Evolutionary conservation across 2,888 invertebrate species (phyloP), one percentile per base, ranked within the genome.

Genomic region (Eumacrocentrus americanus): DNA sequence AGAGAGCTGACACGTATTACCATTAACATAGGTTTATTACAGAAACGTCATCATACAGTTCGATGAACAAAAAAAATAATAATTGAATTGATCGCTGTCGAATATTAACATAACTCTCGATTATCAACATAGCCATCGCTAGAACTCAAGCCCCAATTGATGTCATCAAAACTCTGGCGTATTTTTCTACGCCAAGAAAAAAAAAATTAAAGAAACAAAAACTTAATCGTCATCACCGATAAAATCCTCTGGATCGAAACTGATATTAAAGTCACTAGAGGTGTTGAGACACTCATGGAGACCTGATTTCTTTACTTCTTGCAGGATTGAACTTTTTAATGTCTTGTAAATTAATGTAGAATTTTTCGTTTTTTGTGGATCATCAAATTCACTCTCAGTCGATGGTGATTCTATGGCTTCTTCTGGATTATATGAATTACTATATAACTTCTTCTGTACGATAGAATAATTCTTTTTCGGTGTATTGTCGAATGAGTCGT

Each of bases 271-370:
- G 47, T 29, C 9, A 9, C 18, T 11, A 1, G 50, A 14, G 18
- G 57, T 23, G 20, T 18, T 20, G 6, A 12, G 5, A 16, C 18
- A 46, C 14, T 20, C 18, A 6, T 35, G 16, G 47, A 55, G 18
- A 12, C 40, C 4, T 2, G 58, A 58, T 23, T 61, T 62, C 34
- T 60, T 53, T 7, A 66, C 46, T 48, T 62, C 58, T 6, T 48
- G 42, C n/a, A 61, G 14, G 35, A 63, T 60, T 3, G 55, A 35
- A 52, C 44, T 51, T 20, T 29, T 9, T 12, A 44, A 11, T 18
- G 11, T n/a, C 29, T 20, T 11, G 9, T 1, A n/a, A 12, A 2
- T 9, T n/a, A 25, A 25, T 20, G 22, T 54, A 20, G 2, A 3
- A 16, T 37, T 14, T 44, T 18, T 37, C 25, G 23, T 37, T 14